phyloP scores from a whole-genome alignment of 1,140 invertebrate genomes.

The Phenacoccus solenopsis region DNA sequence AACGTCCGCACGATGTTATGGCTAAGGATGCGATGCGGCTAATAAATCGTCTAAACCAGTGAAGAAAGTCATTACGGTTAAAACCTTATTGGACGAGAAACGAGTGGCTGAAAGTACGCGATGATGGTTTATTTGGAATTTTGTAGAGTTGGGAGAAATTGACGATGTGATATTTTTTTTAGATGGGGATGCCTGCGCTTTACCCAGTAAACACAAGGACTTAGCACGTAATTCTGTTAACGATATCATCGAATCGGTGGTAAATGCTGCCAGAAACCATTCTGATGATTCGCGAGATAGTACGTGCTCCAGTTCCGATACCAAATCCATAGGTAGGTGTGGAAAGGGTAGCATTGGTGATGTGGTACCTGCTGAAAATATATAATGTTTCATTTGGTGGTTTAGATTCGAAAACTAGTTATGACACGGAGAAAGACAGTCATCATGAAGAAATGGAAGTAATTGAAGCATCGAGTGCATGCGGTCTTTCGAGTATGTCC shows the following conservation, averaged over 20 bases:
- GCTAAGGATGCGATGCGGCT: not conserved
- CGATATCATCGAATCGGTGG: conserved; percentile 33
- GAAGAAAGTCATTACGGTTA: conserved; percentile 27
- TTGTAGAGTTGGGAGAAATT: not conserved
- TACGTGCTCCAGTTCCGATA: not conserved
- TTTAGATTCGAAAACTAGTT: conserved; percentile 7
- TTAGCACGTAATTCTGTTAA: conserved; percentile 24
- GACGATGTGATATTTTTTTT: not conserved
- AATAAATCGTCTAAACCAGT: conserved; percentile 24
- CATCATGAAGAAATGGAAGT: conserved; percentile 8
- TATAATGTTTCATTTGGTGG: not conserved
- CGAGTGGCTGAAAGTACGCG: conserved; percentile 8
- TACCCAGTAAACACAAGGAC: too few relatives aligned
- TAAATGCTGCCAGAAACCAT: conserved; percentile 30
- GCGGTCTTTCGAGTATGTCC: not conserved
- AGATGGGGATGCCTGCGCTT: not conserved
- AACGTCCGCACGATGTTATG: too few relatives aligned
- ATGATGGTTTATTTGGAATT: not conserved
- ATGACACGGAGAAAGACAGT: not conserved
- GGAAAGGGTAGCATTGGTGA: not conserved
- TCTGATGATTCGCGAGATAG: not conserved
- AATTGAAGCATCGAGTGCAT: not conserved
- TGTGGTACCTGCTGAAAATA: not conserved
- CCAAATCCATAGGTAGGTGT: not conserved
- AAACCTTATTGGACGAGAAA: conserved; percentile 28